Conservation (phyloP, 1,140 invertebrate genomes). For the Heterodera carotae region DNA sequence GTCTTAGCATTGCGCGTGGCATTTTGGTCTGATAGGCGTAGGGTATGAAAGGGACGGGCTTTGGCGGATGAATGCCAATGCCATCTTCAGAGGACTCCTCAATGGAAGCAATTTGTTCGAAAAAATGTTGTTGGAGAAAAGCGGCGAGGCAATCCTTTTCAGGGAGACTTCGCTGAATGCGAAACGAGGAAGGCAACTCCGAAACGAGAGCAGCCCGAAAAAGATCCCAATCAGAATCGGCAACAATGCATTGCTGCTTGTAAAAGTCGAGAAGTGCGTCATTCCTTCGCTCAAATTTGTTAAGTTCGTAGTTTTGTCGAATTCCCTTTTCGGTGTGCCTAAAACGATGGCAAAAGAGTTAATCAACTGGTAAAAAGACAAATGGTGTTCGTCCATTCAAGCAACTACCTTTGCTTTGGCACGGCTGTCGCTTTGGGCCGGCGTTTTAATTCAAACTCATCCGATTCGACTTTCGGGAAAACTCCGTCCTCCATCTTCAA, state of each 20-base stretch:
- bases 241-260: constrained; percentile 40
- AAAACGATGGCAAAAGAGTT: neutral
- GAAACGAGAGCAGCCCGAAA: constrained; percentile 31
- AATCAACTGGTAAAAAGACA: neutral
- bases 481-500: neutral
- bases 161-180: constrained; percentile 39
- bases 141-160: constrained; percentile 34
- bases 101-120: constrained; percentile 39
- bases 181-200: constrained; percentile 52
- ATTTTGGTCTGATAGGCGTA: constrained; percentile 57
- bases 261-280: constrained; percentile 48
- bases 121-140: constrained; percentile 43
- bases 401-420: neutral
- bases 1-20: constrained; percentile 39
- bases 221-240: constrained; percentile 47
- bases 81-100: neutral
- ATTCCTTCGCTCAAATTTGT: constrained; percentile 36
- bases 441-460: neutral
- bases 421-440: neutral
- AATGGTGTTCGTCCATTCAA: no score
- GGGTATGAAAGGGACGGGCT: constrained; percentile 44
- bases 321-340: neutral
- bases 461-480: neutral
- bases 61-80: constrained; percentile 38
- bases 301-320: constrained; percentile 39